Conservation (phyloP, 2,113 vertebrate species). For the Rostratula benghalensis region DNA sequence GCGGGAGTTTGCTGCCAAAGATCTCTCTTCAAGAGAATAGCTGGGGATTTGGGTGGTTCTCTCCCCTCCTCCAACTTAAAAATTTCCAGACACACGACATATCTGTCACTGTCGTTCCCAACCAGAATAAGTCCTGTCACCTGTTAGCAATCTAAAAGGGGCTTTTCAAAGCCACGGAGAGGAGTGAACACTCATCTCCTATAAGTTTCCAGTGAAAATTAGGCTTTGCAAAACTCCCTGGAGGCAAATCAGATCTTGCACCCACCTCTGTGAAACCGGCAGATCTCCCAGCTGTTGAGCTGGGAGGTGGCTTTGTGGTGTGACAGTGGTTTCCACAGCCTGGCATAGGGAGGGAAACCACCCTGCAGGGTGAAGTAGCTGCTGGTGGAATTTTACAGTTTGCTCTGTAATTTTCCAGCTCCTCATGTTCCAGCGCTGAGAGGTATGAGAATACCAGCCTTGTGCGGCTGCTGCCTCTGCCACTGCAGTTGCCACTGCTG, state of each 20-base stretch:
- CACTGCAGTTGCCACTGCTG: neutral
- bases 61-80: neutral
- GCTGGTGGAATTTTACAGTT: constrained; percentile 58
- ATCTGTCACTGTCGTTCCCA: neutral
- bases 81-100: neutral
- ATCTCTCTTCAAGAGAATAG: neutral
- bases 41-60: neutral
- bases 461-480: neutral
- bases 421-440: neutral
- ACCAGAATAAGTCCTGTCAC: neutral
- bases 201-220: neutral
- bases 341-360: neutral
- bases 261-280: neutral
- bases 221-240: neutral
- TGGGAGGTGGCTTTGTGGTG: neutral
- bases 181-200: neutral
- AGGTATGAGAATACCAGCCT: constrained; percentile 29
- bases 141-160: neutral
- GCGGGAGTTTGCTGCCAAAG: neutral
- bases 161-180: neutral
- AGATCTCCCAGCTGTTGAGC: neutral
- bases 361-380: neutral
- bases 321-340: neutral
- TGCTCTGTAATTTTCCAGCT: constrained; percentile 66
- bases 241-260: neutral